phyloP scores from a whole-genome alignment of 2,888 invertebrate genomes.

The Disparrhopalites patrizii region DNA sequence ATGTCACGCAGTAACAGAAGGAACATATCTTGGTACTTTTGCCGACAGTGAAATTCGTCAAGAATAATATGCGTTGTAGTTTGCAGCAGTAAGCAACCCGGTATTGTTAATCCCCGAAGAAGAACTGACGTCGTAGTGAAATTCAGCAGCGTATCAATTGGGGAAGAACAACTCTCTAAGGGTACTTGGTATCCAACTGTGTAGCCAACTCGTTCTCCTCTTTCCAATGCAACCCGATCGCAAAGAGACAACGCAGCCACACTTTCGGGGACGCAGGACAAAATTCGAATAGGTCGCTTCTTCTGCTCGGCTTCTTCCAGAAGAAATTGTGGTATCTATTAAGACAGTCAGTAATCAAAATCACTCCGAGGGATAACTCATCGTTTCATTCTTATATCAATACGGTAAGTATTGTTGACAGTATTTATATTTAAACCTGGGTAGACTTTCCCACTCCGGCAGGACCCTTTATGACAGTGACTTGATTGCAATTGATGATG shows the following conservation, averaged over 20 bases:
- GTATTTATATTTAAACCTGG: constrained; percentile 61
- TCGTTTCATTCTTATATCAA: too few relatives aligned
- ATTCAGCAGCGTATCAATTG: constrained; percentile 69
- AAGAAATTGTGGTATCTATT: constrained; percentile 84
- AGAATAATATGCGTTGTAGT: constrained; percentile 81
- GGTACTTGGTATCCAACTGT: constrained; percentile 86
- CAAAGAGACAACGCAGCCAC: constrained; percentile 86
- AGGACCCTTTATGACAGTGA: constrained; percentile 61
- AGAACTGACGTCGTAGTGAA: constrained; percentile 91
- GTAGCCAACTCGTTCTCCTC: constrained; percentile 59
- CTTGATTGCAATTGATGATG: constrained; percentile 63
- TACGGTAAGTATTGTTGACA: too few relatives aligned
- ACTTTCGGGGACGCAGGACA: constrained; percentile 90
- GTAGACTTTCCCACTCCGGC: constrained; percentile 92
- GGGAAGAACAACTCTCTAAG: constrained; percentile 77
- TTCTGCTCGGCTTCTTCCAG: constrained; percentile 66
- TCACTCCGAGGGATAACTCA: too few relatives aligned
- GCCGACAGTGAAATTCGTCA: constrained; percentile 95
- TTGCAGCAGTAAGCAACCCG: constrained; percentile 62
- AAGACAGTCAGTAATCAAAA: too few relatives aligned
- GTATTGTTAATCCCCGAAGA: constrained; percentile 79
- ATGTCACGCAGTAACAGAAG: constrained; percentile 78
- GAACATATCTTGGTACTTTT: constrained; percentile 84
- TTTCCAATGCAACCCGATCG: constrained; percentile 69
- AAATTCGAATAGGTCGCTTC: constrained; percentile 68